phyloP scores from a whole-genome alignment of 1,140 invertebrate genomes.

The Bombus huntii region DNA sequence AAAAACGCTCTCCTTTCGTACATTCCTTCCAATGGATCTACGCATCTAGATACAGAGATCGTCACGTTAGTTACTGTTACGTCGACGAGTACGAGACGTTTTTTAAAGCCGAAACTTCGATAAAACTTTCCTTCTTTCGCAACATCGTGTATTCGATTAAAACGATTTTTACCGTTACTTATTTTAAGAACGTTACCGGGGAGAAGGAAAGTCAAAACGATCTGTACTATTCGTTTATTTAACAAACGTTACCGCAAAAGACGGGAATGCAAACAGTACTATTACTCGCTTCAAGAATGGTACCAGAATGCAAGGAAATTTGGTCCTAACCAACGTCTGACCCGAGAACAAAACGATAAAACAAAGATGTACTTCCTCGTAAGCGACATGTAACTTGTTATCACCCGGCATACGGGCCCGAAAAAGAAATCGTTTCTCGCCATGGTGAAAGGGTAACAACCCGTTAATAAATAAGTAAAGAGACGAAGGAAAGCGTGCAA shows the following conservation, averaged over 20 bases:
- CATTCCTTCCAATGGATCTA: not conserved
- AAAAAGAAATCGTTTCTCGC: not conserved
- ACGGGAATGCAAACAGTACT: fast-evolving
- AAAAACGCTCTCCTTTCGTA: not conserved
- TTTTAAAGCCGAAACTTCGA: too few relatives aligned
- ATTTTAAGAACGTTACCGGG: fast-evolving
- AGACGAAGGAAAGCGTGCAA: slow-evolving; percentile 2
- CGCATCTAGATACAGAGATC: too few relatives aligned
- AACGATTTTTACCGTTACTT: too few relatives aligned
- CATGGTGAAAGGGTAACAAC: not conserved
- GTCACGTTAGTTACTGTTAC: too few relatives aligned
- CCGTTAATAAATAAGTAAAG: slow-evolving; percentile 48
- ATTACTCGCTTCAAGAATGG: too few relatives aligned
- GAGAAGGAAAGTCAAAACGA: too few relatives aligned
- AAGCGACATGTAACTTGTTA: not conserved
- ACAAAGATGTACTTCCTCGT: not conserved
- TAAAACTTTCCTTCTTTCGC: too few relatives aligned
- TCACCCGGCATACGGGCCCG: not conserved
- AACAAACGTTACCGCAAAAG: too few relatives aligned
- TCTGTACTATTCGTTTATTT: too few relatives aligned
- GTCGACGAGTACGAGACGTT: too few relatives aligned
- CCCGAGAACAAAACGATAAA: not conserved
- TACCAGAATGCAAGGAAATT: not conserved
- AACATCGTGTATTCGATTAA: too few relatives aligned
- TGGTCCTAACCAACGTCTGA: too few relatives aligned